Evolutionary conservation across 2,888 invertebrate genomes (phyloP).

Genomic region (Callimorpha dominula): DNA sequence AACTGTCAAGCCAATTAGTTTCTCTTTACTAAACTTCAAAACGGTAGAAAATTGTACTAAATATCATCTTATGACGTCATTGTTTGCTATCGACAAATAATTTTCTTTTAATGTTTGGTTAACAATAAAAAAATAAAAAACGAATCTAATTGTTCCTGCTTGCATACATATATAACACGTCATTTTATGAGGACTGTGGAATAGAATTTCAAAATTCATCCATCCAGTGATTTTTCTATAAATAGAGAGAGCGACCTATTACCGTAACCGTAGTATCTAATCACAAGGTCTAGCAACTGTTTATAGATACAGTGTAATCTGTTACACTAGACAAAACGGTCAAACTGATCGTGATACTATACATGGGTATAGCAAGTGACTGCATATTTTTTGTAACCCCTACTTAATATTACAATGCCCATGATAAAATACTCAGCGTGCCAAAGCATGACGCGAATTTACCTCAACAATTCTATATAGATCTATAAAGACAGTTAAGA

Average conservation of each 20-base stretch:
- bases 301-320: slow-evolving; percentile 37
- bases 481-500: background rate
- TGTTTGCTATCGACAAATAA: background rate
- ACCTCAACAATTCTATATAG: background rate
- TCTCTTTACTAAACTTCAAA: background rate
- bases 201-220: background rate
- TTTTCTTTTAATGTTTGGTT: background rate
- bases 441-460: background rate
- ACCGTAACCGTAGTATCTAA: slow-evolving; percentile 48
- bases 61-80: background rate
- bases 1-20: background rate
- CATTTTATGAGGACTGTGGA: background rate
- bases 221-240: slow-evolving; percentile 50
- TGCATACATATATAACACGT: background rate
- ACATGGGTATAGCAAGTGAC: slow-evolving; percentile 32
- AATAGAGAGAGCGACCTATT: slow-evolving; percentile 71
- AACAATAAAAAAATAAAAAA: background rate
- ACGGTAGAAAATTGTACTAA: background rate
- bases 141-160: background rate
- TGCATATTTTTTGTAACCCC: background rate
- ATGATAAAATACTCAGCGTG: background rate
- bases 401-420: background rate
- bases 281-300: slow-evolving; percentile 62
- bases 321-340: slow-evolving; percentile 35
- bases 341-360: slow-evolving; percentile 36